phyloP scores from a whole-genome alignment of 2,888 invertebrate genomes.

The Byasa hedistus region DNA sequence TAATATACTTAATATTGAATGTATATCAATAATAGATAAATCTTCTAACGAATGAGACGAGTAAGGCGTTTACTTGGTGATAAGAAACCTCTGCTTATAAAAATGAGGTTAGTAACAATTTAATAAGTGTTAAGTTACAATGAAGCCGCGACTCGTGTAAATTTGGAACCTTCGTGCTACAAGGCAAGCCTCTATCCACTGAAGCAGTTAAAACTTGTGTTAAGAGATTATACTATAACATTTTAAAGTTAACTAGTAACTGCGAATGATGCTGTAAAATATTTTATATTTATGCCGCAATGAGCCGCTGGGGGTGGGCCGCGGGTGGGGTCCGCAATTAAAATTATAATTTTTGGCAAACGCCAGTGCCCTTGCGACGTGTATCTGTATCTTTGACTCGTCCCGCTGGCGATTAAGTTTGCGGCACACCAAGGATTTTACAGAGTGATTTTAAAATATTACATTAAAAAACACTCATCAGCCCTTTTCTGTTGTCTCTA shows the following conservation, averaged over 20 bases:
- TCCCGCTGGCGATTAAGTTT: conserved; percentile 53
- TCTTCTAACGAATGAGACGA: no score
- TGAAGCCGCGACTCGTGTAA: no score
- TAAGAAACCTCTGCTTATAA: no score
- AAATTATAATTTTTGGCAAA: conserved; percentile 80
- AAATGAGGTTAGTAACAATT: no score
- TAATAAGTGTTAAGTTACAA: no score
- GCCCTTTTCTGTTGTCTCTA: not conserved
- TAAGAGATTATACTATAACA: conserved; percentile 12
- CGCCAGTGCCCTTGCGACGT: conserved; percentile 62
- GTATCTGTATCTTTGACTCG: conserved; percentile 75
- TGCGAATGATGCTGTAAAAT: conserved; percentile 18
- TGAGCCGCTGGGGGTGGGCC: conserved; percentile 47
- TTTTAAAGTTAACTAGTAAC: conserved; percentile 11
- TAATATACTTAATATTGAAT: no score
- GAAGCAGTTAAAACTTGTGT: not conserved
- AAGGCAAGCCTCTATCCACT: not conserved
- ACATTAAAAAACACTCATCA: not conserved
- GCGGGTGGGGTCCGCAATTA: conserved; percentile 65
- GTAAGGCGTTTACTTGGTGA: no score
- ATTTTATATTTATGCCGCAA: conserved; percentile 48
- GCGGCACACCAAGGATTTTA: conserved; percentile 41
- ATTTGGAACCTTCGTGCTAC: no score
- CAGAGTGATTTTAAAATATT: not conserved
- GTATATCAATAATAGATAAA: no score